Base-by-base conservation (phyloP, 2,797 vertebrate genomes). In the Megalops cyprinoides region DNA sequence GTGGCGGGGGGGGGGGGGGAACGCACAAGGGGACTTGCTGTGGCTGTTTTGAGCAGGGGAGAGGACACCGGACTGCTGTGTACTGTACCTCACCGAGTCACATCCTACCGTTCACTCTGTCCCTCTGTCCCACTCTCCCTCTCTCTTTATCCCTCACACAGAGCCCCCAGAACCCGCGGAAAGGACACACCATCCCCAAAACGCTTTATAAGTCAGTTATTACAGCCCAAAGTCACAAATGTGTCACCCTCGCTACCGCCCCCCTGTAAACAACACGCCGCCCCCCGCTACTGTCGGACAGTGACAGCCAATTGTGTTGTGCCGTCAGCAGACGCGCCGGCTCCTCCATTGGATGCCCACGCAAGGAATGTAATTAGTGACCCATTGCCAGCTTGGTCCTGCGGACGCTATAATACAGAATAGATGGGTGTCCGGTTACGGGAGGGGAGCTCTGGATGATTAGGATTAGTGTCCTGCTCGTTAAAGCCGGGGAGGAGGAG, bases 21-120 rank as follows among this genome's bases (percentile, higher is more conserved):
- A n/a, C n/a, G n/a, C n/a, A n/a, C n/a, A n/a, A 62, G 83, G 83
- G 55, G 88, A 76, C 84, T 82, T 80, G 77, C 78, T 81, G 31
- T 90, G 92, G 89, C 91, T 93, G 91, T 91, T 92, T 48, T 91
- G 87, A 84, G 7, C 84, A 87, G 88, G 65, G 42, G 42, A 48
- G 60, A 51, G 39, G 39, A 12, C 90, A 90, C 85, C 79, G 2
- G 10, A 71, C 31, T 55, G 23, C 9, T 12, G 2, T 12, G 14
- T 23, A 2, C 2, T 23, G 49, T 53, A 7, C 6, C 15, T 15
- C 15, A 6, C 15, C 12, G 23, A 23, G 14, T 55, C 8, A 1
- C 14, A 55, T 15, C 2, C 53, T 15, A 55, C 53, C 1, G 2
- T 9, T 12, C 53, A 10, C 2, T 55, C 8, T 12, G 53, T 14